Evolutionary conservation across 2,888 invertebrate species (phyloP).

Genomic region (Octonoba sinensis): DNA sequence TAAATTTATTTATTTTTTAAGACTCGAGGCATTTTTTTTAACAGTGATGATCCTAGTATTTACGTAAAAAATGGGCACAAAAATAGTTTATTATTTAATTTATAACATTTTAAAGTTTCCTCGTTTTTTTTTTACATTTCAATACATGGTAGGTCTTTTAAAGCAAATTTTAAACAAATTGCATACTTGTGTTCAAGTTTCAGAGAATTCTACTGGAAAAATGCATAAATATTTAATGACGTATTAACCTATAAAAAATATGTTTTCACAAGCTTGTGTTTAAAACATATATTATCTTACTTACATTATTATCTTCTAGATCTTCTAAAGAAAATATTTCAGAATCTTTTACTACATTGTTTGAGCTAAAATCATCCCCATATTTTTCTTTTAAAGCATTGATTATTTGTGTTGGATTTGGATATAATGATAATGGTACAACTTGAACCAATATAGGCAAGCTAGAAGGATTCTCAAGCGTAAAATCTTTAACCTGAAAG

Average conservation of each 20-base stretch:
- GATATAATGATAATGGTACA: conserved; percentile 80
- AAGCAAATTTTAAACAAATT: too few relatives aligned
- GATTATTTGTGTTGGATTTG: conserved; percentile 75
- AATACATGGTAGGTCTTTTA: too few relatives aligned
- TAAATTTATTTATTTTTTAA: too few relatives aligned
- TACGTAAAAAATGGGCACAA: too few relatives aligned
- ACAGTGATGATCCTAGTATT: too few relatives aligned
- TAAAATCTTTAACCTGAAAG: conserved; percentile 76
- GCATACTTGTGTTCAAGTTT: too few relatives aligned
- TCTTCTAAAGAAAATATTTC: conserved; percentile 73
- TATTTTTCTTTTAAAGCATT: conserved; percentile 62
- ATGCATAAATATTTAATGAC: too few relatives aligned
- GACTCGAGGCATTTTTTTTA: too few relatives aligned
- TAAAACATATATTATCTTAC: conserved; percentile 57
- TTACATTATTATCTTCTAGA: conserved; percentile 70
- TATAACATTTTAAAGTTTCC: too few relatives aligned
- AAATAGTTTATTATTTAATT: too few relatives aligned
- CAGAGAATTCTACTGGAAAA: too few relatives aligned
- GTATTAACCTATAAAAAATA: neutral
- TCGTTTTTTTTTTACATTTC: too few relatives aligned
- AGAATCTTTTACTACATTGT: conserved; percentile 72
- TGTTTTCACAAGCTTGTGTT: neutral
- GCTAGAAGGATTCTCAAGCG: conserved; percentile 81
- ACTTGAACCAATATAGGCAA: conserved; percentile 80
- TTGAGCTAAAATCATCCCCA: conserved; percentile 39